Conservation (phyloP, 2,888 invertebrate species). For the Coenonympha glycerion region DNA sequence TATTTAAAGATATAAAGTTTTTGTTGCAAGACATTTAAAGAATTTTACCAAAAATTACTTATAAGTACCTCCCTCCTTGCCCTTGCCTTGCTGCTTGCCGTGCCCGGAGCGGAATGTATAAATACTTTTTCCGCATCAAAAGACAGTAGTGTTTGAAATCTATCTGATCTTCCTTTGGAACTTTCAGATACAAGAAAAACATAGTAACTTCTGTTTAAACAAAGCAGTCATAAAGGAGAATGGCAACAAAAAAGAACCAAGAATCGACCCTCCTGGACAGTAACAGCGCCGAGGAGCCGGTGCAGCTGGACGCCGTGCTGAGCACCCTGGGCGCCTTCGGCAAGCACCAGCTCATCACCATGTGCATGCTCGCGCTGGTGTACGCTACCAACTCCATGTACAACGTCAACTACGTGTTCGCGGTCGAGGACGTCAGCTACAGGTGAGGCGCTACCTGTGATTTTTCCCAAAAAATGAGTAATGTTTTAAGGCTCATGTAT, state of each 20-base stretch:
- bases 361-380: constrained; percentile 60
- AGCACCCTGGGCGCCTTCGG: constrained; percentile 66
- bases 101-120: too few species aligned
- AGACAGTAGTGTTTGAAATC: too few species aligned
- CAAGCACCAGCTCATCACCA: constrained; percentile 58
- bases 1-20: too few species aligned
- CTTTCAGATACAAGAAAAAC: not conserved
- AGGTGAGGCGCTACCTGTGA: constrained; percentile 34
- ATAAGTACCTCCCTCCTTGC: too few species aligned
- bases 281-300: constrained; percentile 28
- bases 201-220: not conserved
- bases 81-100: too few species aligned
- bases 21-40: too few species aligned
- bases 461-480: too few species aligned
- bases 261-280: constrained; percentile 9
- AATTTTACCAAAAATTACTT: too few species aligned
- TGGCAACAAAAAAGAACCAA: constrained; percentile 10
- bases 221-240: not conserved
- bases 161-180: not conserved
- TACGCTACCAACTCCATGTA: constrained; percentile 70
- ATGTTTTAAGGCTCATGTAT: too few species aligned
- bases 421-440: constrained; percentile 60
- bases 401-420: constrained; percentile 66
- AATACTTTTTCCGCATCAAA: too few species aligned
- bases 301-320: constrained; percentile 64